Evolutionary conservation across 1,140 invertebrate species (phyloP).

Genomic region (Dinoponera quadriceps): DNA sequence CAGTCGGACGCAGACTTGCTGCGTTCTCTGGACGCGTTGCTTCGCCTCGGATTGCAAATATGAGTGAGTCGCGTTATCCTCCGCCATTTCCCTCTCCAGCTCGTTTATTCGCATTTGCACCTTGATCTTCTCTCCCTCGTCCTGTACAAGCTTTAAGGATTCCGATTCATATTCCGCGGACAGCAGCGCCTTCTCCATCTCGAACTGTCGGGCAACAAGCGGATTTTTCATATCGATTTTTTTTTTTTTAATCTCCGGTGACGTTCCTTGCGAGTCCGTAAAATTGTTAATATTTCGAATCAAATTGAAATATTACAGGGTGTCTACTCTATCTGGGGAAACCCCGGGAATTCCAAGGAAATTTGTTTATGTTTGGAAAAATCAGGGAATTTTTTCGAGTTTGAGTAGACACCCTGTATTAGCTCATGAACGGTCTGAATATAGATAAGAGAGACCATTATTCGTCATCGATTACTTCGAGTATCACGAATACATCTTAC

Average conservation of each 20-base stretch:
- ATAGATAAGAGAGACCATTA: conserved; percentile 35
- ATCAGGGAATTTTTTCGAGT: no score
- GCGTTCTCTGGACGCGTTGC: conserved; percentile 78
- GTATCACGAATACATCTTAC: neutral
- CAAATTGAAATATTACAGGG: conserved; percentile 39
- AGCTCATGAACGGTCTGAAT: conserved; percentile 24
- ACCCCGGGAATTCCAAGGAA: no score
- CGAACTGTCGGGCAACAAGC: conserved; percentile 87
- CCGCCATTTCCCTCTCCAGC: conserved; percentile 86
- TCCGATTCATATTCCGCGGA: conserved; percentile 93
- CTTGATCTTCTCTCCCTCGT: conserved; percentile 90
- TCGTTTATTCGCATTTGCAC: conserved; percentile 88
- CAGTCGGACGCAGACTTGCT: conserved; percentile 82
- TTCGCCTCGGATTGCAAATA: conserved; percentile 84
- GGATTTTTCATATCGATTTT: neutral
- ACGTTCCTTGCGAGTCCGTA: no score
- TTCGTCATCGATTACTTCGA: neutral
- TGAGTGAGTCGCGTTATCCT: conserved; percentile 81
- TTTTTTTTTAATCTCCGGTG: neutral
- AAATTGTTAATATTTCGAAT: neutral
- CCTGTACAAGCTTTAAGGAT: conserved; percentile 89
- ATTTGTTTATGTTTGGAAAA: no score
- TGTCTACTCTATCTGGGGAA: no score
- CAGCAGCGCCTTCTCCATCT: conserved; percentile 93
- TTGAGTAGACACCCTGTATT: no score